These are phyloP conservation scores for Chalcis sispes DNA, from an alignment of 2,888 invertebrate species.

Conservation along the genomic window DNA sequence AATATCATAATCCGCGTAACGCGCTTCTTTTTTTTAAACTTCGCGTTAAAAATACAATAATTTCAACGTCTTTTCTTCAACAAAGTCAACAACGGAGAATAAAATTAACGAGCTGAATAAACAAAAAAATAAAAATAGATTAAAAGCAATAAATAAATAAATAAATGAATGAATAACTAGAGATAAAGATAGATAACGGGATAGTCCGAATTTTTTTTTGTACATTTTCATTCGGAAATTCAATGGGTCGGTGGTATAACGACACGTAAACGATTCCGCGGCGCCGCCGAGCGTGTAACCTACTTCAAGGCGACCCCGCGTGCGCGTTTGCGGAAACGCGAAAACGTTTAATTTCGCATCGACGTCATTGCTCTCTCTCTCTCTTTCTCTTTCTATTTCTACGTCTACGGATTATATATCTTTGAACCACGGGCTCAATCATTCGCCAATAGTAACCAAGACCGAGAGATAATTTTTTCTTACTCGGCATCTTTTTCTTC, in stretches of 20 bases:
- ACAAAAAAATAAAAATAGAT: too few species aligned
- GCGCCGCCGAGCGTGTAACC: constrained; percentile 58
- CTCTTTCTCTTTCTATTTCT: background rate
- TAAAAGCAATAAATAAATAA: constrained; percentile 6
- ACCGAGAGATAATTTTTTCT: too few species aligned
- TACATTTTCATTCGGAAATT: constrained; percentile 30
- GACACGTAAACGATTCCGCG: constrained; percentile 43
- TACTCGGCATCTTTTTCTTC: too few species aligned
- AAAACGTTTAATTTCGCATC: constrained; percentile 56
- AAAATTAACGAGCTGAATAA: too few species aligned
- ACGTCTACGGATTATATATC: background rate
- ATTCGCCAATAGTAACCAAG: too few species aligned
- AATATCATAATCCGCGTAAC: too few species aligned
- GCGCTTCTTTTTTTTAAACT: too few species aligned
- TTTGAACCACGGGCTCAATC: background rate
- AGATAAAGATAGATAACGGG: background rate
- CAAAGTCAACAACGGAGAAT: too few species aligned
- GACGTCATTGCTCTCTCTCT: constrained; percentile 39
- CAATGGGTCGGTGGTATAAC: constrained; percentile 29
- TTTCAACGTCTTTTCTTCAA: too few species aligned
- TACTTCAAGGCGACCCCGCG: constrained; percentile 55
- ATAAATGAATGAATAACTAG: background rate
- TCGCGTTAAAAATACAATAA: too few species aligned
- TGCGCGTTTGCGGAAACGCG: constrained; percentile 51
- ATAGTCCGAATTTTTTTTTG: constrained; percentile 4